Evolutionary conservation across 2,113 vertebrate species (phyloP).

Genomic region (Erythrolamprus reginae): DNA sequence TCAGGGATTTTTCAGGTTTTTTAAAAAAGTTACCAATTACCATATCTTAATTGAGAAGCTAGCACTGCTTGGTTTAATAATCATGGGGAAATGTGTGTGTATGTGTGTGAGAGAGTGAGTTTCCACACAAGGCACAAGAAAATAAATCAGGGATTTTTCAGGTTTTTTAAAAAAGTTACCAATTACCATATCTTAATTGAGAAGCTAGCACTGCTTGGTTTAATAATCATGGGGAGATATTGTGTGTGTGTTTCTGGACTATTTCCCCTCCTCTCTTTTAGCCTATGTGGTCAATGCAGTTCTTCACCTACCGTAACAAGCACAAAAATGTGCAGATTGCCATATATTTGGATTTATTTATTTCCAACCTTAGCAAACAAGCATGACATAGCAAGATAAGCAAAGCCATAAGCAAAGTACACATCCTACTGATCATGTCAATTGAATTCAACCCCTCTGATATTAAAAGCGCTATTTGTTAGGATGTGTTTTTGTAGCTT

Average conservation of each 20-base stretch:
- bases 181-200: not conserved
- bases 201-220: not conserved
- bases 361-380: not conserved
- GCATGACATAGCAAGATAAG: too few species aligned
- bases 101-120: too few species aligned
- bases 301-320: not conserved
- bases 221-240: too few species aligned
- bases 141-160: not conserved
- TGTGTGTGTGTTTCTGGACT: too few species aligned
- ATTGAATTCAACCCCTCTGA: not conserved
- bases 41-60: too few species aligned
- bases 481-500: not conserved
- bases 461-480: not conserved
- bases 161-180: not conserved
- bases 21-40: too few species aligned
- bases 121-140: fast-evolving
- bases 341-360: not conserved
- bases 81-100: too few species aligned
- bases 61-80: too few species aligned
- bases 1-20: not conserved
- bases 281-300: not conserved
- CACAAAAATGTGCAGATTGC: not conserved
- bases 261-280: not conserved
- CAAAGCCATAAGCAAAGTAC: not conserved
- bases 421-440: too few species aligned